Base-by-base conservation (phyloP, 2,797 vertebrate species). In the Aeoliscus strigatus region DNA sequence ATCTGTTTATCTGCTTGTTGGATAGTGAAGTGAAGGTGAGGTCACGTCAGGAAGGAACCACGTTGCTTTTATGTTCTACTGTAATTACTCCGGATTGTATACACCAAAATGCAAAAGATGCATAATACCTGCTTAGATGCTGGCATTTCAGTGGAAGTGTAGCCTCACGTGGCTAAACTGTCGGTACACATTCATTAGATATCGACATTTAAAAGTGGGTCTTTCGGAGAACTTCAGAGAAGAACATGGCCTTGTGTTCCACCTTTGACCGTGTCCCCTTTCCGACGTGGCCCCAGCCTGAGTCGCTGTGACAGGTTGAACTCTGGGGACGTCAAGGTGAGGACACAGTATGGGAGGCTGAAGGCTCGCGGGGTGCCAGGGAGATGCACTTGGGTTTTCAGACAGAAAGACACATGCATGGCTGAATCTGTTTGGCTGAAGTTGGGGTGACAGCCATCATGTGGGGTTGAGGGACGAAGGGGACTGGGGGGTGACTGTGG, bases 271-370 rank as follows among this genome's bases (percentile, higher is more conserved):
- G 27, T n/a, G 17, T 70, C 51, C 66, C 51, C 64, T 74, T 77
- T 75, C 82, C 74, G 79, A 59, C 45, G 31, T 13, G 27, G 51
- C 61, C 54, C 32, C 40, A 10, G 51, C 30, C 62, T 82, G 54
- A 83, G 53, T 57, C 24, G 34, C 55, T 24, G 14, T 76, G 82
- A 84, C 81, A 84, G 79, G 53, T 29, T 64, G 58, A 71, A 70
- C 78, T 73, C 63, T 16, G 12, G 36, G 60, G 60, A 70, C 8
- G 27, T 51, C 31, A 56, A 60, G 75, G 68, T 70, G 65, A 75
- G 40, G 68, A 60, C 46, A 39, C 13, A 10, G 53, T 57, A 50
- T 28, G 43, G 57, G 38, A 43, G 42, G 48, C 48, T 30, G 28
- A 51, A 55, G 38, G 34, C 27, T 37, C 36, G 27, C 7, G 5